A percentile compares a stretch with the other conserved stretches of the same genome.
Conservation (phyloP, 2,888 invertebrate species). For the Heteromyza rotundicornis region DNA sequence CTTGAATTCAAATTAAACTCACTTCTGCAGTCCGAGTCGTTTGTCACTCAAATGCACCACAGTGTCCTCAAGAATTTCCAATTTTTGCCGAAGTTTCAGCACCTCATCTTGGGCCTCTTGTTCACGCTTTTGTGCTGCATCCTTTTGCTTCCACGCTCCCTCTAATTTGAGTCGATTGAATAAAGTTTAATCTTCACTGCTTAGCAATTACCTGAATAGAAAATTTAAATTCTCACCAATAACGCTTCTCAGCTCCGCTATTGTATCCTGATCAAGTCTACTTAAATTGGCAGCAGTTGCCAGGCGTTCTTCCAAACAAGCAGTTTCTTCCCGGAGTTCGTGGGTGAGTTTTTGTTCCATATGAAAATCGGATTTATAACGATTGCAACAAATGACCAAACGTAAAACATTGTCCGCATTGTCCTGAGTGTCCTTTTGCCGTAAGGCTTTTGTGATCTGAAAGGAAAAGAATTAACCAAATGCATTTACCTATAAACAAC, state of each 20-base stretch:
- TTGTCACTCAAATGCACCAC: conserved; percentile 53
- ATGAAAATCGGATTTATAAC: conserved; percentile 51
- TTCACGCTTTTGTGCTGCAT: conserved; percentile 60
- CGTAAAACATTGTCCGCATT: conserved; percentile 60
- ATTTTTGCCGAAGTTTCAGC: conserved; percentile 50
- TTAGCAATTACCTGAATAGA: neutral
- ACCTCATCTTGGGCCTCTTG: conserved; percentile 59
- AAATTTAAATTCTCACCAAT: conserved; percentile 55
- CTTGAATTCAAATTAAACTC: too few relatives aligned
- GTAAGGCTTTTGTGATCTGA: conserved; percentile 53
- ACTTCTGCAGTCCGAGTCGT: conserved; percentile 43
- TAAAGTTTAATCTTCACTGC: neutral
- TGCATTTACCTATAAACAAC: too few relatives aligned
- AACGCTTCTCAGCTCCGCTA: conserved; percentile 53
- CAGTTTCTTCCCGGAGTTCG: conserved; percentile 49
- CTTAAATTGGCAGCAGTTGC: conserved; percentile 46
- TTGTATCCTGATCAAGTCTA: conserved; percentile 56
- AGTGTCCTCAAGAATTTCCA: conserved; percentile 51
- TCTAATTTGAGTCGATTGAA: conserved; percentile 41
- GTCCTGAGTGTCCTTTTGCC: conserved; percentile 56
- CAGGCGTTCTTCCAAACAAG: conserved; percentile 42
- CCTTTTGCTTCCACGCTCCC: conserved; percentile 61
- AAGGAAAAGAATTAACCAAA: too few relatives aligned
- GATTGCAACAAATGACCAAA: conserved; percentile 52
- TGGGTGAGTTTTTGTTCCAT: conserved; percentile 44